Evolutionary conservation across 2,113 vertebrate genomes (phyloP).

Genomic region (Paramisgurnus dabryanus): DNA sequence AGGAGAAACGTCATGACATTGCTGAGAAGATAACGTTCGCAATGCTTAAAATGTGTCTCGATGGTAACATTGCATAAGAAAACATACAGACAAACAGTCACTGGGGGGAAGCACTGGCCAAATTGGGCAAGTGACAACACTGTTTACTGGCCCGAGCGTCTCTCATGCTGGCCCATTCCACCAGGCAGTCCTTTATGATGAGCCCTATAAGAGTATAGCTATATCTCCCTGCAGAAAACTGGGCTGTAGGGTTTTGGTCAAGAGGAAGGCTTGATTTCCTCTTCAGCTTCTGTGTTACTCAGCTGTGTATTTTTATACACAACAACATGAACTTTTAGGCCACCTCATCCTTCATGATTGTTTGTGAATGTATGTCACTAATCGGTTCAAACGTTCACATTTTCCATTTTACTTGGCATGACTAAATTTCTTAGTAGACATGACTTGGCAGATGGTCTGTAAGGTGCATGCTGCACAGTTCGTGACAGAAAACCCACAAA

Average conservation of each 20-base stretch:
- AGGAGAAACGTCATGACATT: no score
- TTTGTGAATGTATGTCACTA: neutral
- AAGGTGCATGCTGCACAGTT: conserved; percentile 22
- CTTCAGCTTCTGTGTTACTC: no score
- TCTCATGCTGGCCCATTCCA: no score
- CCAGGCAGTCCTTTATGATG: no score
- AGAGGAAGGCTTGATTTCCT: neutral
- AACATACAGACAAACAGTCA: no score
- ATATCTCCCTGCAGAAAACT: neutral
- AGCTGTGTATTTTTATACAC: neutral
- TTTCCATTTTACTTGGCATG: conserved; percentile 22
- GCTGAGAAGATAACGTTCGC: no score
- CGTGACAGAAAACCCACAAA: neutral
- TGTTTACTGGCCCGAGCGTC: no score
- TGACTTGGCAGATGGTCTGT: conserved; percentile 35
- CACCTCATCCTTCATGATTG: neutral
- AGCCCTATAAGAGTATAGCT: no score
- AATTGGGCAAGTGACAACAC: no score
- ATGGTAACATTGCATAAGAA: no score
- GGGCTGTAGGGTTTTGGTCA: neutral
- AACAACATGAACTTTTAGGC: neutral
- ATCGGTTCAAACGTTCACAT: neutral
- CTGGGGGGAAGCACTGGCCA: no score
- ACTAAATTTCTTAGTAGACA: conserved; percentile 26
- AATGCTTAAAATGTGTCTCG: no score